These are phyloP conservation scores for Laupala kohalensis DNA, from an alignment of 1,140 invertebrate genomes.

Conservation along the genomic window DNA sequence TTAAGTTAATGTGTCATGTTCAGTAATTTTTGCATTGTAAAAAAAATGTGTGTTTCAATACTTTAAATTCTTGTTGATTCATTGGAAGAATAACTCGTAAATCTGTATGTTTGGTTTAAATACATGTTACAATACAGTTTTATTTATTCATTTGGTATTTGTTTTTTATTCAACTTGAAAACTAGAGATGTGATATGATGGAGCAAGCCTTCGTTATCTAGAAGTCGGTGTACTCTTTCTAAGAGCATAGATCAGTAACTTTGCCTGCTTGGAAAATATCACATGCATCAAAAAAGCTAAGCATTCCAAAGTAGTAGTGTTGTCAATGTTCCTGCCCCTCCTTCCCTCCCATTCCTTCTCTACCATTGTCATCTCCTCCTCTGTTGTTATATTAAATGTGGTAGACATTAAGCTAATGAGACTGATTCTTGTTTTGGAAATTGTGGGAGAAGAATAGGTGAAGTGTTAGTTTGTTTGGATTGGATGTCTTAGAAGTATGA, in stretches of 20 bases:
- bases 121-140: background rate
- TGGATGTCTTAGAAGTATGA: background rate
- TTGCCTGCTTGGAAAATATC: constrained; percentile 2
- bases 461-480: background rate
- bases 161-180: background rate
- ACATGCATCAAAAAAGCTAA: background rate
- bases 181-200: too few species aligned
- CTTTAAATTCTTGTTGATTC: background rate
- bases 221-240: constrained; percentile 7
- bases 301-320: constrained; percentile 5
- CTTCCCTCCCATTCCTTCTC: background rate
- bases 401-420: background rate
- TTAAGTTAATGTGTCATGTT: background rate
- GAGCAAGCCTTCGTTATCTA: constrained; percentile 6
- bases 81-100: background rate
- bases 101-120: too few species aligned
- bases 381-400: too few species aligned
- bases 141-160: background rate
- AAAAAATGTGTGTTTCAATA: background rate
- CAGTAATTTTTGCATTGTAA: background rate
- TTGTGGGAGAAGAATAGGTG: background rate
- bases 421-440: background rate
- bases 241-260: constrained; percentile 2
- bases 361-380: background rate
- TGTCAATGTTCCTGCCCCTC: background rate